phyloP scores from a whole-genome alignment of 2,888 invertebrate genomes.

The Mimachlamys varia region DNA sequence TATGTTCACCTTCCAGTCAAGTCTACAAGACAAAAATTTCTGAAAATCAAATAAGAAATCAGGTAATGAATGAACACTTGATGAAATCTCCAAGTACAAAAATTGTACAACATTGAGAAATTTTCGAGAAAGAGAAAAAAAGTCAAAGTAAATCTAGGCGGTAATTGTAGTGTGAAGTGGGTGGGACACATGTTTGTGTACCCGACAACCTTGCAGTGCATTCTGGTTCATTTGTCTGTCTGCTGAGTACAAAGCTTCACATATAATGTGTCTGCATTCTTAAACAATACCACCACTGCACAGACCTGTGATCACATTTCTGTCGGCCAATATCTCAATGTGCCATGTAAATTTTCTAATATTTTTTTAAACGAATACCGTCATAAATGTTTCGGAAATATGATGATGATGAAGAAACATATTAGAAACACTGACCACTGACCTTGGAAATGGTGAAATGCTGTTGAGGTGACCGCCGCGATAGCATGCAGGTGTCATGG shows the following conservation, averaged over 20 bases:
- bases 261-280: constrained; percentile 16
- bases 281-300: neutral
- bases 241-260: neutral
- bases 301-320: neutral
- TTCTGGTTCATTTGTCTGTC: constrained; percentile 34
- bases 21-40: constrained; percentile 5
- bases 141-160: neutral
- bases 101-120: neutral
- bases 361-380: neutral
- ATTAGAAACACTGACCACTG: neutral
- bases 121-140: neutral
- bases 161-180: neutral
- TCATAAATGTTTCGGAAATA: neutral
- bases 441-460: neutral
- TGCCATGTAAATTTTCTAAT: neutral
- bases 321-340: neutral
- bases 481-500: constrained; percentile 4
- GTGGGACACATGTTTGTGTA: neutral
- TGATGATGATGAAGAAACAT: neutral
- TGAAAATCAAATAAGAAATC: neutral
- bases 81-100: neutral
- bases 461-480: neutral
- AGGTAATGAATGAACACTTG: neutral
- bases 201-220: neutral
- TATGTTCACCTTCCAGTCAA: neutral